phyloP scores from a whole-genome alignment of 2,797 vertebrate genomes.

The Enteromius thamalakanensis region DNA sequence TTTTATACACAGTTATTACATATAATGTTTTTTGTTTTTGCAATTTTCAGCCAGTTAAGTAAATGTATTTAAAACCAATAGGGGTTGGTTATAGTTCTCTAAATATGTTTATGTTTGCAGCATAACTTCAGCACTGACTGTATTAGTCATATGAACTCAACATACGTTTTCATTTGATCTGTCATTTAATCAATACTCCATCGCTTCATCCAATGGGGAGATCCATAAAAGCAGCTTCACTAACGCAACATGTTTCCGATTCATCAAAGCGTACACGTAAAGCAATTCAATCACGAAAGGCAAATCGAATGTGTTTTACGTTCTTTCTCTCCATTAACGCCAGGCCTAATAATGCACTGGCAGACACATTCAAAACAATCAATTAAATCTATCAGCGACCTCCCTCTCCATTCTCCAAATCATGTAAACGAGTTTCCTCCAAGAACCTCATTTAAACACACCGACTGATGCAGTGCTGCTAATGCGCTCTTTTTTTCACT shows the following conservation, averaged over 20 bases:
- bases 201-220: background rate
- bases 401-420: background rate
- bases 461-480: background rate
- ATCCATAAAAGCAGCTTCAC: constrained; percentile 3
- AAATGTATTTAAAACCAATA: background rate
- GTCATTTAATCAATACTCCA: constrained; percentile 34
- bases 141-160: background rate
- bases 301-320: constrained; percentile 20
- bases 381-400: constrained; percentile 9
- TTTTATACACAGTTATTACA: too few relatives aligned
- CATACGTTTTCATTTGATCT: background rate
- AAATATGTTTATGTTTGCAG: background rate
- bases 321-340: constrained; percentile 31
- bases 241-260: background rate
- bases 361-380: constrained; percentile 18
- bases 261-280: background rate
- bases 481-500: background rate
- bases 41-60: too few relatives aligned
- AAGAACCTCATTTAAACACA: background rate
- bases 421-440: background rate
- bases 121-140: background rate
- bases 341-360: constrained; percentile 25
- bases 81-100: background rate
- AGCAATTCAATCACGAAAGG: constrained; percentile 43
- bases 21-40: too few relatives aligned